phyloP scores from a whole-genome alignment of 2,797 vertebrate species.

The Crocodylus rhombifer region DNA sequence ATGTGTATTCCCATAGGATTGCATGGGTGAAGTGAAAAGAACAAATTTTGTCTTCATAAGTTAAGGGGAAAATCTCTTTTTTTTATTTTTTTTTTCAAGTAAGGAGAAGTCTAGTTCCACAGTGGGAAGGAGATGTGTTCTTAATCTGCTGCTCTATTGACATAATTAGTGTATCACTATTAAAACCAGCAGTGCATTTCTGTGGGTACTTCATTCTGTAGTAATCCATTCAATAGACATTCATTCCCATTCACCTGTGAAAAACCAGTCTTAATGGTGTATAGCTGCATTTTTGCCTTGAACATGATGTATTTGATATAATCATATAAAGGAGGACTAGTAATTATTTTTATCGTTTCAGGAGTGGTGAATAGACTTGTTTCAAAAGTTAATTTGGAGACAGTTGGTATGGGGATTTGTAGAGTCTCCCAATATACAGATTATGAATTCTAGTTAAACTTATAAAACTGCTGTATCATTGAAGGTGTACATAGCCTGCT shows the following conservation, averaged over 20 bases:
- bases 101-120: not conserved
- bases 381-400: not conserved
- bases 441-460: too few species aligned
- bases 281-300: not conserved
- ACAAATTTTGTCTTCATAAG: not conserved
- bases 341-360: not conserved
- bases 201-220: conserved; percentile 17
- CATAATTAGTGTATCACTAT: not conserved
- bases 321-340: not conserved
- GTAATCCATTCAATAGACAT: not conserved
- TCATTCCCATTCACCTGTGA: not conserved
- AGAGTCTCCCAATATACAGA: too few species aligned
- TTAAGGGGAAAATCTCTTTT: not conserved
- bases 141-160: not conserved
- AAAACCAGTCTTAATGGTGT: not conserved
- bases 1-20: not conserved
- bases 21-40: not conserved
- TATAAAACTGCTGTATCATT: too few species aligned
- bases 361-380: not conserved
- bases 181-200: not conserved
- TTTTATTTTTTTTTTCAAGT: conserved; percentile 27
- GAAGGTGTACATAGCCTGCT: too few species aligned
- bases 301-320: not conserved
- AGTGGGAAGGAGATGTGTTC: not conserved
- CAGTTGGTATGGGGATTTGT: too few species aligned